Conservation (phyloP, 2,113 vertebrate genomes). For the Lepus americanus region DNA sequence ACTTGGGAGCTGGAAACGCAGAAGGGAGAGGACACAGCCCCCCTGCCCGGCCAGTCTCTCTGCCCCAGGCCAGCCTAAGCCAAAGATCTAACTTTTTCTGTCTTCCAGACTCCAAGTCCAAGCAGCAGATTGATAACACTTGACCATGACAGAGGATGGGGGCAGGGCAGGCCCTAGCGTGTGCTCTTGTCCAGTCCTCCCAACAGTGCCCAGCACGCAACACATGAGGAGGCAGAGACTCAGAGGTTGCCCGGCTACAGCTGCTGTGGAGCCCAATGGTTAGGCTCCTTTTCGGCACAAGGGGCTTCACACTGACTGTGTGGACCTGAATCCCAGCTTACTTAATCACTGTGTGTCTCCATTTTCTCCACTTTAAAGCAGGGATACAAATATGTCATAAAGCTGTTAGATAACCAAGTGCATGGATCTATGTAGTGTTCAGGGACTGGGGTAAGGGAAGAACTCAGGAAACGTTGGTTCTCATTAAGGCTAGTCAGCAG, state of each 20-base stretch:
- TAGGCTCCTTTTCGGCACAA: background rate
- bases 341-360: background rate
- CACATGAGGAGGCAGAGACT: background rate
- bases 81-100: constrained; percentile 53
- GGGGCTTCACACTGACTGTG: background rate
- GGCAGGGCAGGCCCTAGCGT: background rate
- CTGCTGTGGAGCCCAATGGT: background rate
- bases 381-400: constrained; percentile 16
- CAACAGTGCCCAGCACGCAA: background rate
- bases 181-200: background rate
- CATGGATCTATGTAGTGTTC: background rate
- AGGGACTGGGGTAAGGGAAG: background rate
- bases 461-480: constrained; percentile 23
- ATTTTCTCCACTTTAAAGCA: constrained; percentile 38
- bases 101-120: constrained; percentile 35
- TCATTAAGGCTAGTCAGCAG: background rate
- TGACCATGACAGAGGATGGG: background rate
- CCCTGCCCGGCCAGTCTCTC: background rate
- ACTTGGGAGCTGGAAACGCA: constrained; percentile 54
- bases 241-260: background rate
- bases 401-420: background rate
- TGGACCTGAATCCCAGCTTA: constrained; percentile 10
- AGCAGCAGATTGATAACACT: constrained; percentile 34
- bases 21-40: constrained; percentile 55
- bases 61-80: background rate